Percentiles rank a stretch among this genome's conserved stretches.
Evolutionary conservation across 2,888 invertebrate genomes (phyloP).

Genomic region (Elegia similella): DNA sequence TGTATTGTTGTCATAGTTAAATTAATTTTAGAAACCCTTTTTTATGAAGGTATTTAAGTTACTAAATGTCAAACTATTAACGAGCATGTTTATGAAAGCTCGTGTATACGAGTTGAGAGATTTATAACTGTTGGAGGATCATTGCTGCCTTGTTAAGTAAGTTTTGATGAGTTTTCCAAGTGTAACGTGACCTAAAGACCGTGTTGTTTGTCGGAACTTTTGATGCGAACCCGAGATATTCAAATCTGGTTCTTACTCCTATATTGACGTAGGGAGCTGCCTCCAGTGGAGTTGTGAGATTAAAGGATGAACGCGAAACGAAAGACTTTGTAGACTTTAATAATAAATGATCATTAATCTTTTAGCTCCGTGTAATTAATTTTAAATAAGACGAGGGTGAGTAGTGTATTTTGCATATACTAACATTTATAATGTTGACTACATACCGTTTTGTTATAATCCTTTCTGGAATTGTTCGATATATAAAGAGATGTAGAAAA

Average conservation of each 20-base stretch:
- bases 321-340: not conserved
- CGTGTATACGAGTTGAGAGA: not conserved
- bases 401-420: no score
- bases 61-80: constrained; percentile 1
- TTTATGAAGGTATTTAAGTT: not conserved
- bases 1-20: no score
- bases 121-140: not conserved
- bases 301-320: not conserved
- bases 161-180: constrained; percentile 8
- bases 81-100: constrained; percentile 5
- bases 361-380: not conserved
- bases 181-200: constrained; percentile 10
- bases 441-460: no score
- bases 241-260: not conserved
- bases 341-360: not conserved
- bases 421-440: no score
- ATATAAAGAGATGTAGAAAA: no score
- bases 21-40: no score
- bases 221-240: not conserved
- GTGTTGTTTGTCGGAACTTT: not conserved
- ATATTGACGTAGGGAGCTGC: not conserved
- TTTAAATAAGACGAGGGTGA: no score
- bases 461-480: no score
- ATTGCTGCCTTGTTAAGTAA: not conserved
- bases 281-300: not conserved